Percentiles rank a stretch among this genome's conserved stretches.
Evolutionary conservation across 1,140 invertebrate genomes (phyloP).

Genomic region (Zaprionus camerounensis): DNA sequence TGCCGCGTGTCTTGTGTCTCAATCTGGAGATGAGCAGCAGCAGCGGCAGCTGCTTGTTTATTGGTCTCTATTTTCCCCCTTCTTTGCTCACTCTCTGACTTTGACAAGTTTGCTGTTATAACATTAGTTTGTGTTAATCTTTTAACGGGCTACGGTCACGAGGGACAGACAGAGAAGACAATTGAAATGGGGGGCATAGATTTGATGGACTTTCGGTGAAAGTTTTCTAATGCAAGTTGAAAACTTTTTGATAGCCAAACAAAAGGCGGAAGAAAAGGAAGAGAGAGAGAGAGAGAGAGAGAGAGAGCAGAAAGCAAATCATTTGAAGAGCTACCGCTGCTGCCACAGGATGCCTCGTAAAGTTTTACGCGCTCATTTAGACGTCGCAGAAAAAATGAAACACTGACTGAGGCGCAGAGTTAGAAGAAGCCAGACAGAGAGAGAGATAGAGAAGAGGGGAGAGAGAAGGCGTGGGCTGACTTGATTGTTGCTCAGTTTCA

Average conservation of each 20-base stretch:
- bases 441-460: background rate
- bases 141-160: constrained; percentile 60
- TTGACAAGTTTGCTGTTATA: constrained; percentile 77
- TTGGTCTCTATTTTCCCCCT: background rate
- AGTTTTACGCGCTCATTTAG: constrained; percentile 76
- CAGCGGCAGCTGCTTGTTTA: constrained; percentile 23
- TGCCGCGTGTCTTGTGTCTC: constrained; percentile 37
- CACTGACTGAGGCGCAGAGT: background rate
- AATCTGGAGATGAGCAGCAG: constrained; percentile 43
- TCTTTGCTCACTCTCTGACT: constrained; percentile 52
- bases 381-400: constrained; percentile 27
- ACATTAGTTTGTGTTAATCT: constrained; percentile 76
- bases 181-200: constrained; percentile 53
- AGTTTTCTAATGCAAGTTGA: constrained; percentile 73
- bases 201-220: constrained; percentile 57
- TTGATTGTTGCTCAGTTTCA: constrained; percentile 47
- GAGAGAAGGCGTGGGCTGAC: background rate
- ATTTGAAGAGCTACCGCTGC: constrained; percentile 59
- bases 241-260: constrained; percentile 76
- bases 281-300: background rate
- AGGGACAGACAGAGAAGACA: constrained; percentile 35
- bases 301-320: constrained; percentile 63
- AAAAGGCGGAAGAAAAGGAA: constrained; percentile 18
- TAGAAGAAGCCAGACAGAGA: background rate
- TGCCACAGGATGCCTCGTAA: constrained; percentile 73